Evolutionary conservation across 2,888 invertebrate genomes (phyloP), one percentile per base, ranked within the genome.

Genomic region (Lycocerus yunnanus): DNA sequence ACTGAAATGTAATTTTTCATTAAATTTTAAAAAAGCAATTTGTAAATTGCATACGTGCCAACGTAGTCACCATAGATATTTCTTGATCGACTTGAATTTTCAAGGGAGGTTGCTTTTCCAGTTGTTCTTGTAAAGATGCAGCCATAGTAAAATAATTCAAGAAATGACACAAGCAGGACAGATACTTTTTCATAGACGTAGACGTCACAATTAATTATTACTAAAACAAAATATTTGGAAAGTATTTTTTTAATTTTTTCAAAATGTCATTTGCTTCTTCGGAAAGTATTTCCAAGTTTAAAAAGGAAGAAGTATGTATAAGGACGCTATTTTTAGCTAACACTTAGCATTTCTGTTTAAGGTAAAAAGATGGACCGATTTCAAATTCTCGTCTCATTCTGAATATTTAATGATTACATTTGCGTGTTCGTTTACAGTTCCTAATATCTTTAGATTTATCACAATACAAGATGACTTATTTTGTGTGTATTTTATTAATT

Each of bases 71-170:
- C 15, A 71, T 65, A 6, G 71, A 68, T 10, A 71, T 13, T 15
- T 74, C 74, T 63, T 71, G 21, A 58, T 74, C 74, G 4, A 74
- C 11, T 18, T 63, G 63, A 13, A 74, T 15, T 63, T 24, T 74
- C 27, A 69, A 9, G 2, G 69, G 69, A 3, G 58, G 58, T 58
- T 74, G 73, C 3, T 66, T 67, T 16, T 59, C 59, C 9, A 73
- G 11, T 58, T 71, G 67, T 1, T 68, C 65, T 43, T 67, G 21
- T 15, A 71, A 9, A 15, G 72, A 18, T 27, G 69, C n/a, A n/a
- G n/a, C 69, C 73, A 73, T 70, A 43, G 15, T 15, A 6, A 69
- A 24, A 58, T 14, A 16, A 18, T n/a, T 11, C 15, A 3, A 9
- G 14, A 14, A 8, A 20, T 58, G 15, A 21, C 18, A 16, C n/a